Evolutionary conservation across 2,113 vertebrate genomes (phyloP), one percentile per base, ranked within the genome.

Genomic region (Amphilophus citrinellus): DNA sequence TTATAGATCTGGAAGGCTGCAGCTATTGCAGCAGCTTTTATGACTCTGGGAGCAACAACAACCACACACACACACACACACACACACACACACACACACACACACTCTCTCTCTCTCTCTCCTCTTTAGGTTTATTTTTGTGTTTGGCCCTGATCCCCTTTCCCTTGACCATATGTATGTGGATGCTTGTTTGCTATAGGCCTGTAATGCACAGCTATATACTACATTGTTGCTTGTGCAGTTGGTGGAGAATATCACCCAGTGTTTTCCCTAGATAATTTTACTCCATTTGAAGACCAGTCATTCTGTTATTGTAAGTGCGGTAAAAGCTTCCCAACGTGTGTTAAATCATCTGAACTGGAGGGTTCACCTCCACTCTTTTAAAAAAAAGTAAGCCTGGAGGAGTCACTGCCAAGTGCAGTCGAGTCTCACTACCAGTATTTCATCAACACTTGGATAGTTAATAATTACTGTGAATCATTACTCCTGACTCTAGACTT

Each of bases 1-100:
- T 86, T 96, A 50, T 9, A 10, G 35, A 85, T 96, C 93, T 96
- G 90, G 93, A 95, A 95, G 92, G 86, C 92, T 92, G 92, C 86
- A 87, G 92, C 91, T 86, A 39, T 81, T 57, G 77, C 61, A 6
- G 35, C 14, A 61, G 82, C 58, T 59, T 86, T 76, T 79, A 32
- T 87, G 56, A 42, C 42, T 71, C 83, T 84, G 87, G 91, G 47
- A 2, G 22, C 66, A 18, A 35, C 61, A 84, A 84, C 87, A 93
- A 91, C 73, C 90, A 24, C 20, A 76, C n/a, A 68, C 7, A 61
- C 42, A 62, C 6, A 61, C 42, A 47, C 15, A 8, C 5, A 22
- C 22, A 22, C 22, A 22, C 22, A 22, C 22, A 22, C 15, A 76
- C n/a, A 71, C 22, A 63, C 24, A 59, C 32, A 20, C 27, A 76